Base-by-base conservation (phyloP, 2,113 vertebrate species). In the Pandion haliaetus region DNA sequence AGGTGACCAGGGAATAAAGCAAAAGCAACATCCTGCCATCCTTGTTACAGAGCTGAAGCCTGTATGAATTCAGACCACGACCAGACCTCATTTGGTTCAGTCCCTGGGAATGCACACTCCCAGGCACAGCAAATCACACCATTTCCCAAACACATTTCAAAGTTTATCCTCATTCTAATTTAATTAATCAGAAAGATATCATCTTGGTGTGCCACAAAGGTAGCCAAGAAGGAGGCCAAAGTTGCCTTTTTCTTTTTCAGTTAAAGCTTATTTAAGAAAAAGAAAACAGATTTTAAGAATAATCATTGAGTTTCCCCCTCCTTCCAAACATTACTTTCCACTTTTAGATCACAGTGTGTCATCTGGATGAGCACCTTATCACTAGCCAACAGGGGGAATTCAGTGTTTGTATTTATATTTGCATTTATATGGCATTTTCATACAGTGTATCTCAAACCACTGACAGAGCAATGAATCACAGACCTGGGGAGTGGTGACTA, bases 341-440 rank as follows among this genome's bases (percentile, higher is more conserved):
- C 91, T 97, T 98, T 97, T 95, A 98, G 97, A 98, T 98, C 97
- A 90, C 97, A 81, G 93, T 69, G 86, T 97, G 93, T 98, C 97
- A 98, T 97, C 97, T 97, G 97, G 96, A 97, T 98, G 97, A 98
- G 93, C 93, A 98, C 97, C 98, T 98, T 98, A 98, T 98, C 98
- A 97, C 97, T 85, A 98, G 81, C 95, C 97, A 98, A 97, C 98
- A 98, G 98, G 89, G 92, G 73, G 82, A 97, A 98, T 92, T 93
- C 90, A 79, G 47, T 93, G 95, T 98, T 98, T 98, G 97, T 98
- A 93, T 98, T 98, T 96, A 82, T 96, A 98, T 98, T 98, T 98
- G 98, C 98, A 98, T 98, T 98, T 98, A 98, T 98, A 98, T 98
- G 98, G 98, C 97, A 98, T 98, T 98, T 98, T 97, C 98, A 97